These are phyloP conservation scores for Sicus ferrugineus DNA, from an alignment of 2,888 invertebrate species.

Conservation along the genomic window DNA sequence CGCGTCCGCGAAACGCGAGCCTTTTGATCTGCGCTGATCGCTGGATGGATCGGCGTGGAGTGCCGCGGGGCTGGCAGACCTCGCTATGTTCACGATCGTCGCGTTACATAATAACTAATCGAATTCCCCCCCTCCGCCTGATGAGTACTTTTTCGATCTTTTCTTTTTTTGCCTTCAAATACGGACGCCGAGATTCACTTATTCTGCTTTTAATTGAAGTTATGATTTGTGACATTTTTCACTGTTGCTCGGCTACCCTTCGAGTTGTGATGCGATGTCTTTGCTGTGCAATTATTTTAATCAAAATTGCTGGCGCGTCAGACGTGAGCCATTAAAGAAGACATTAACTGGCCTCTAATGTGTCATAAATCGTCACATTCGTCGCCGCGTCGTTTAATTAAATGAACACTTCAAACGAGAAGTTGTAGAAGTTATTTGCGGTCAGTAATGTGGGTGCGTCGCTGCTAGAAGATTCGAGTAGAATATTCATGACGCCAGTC, in stretches of 20 bases:
- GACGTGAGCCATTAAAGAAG: conserved; percentile 51
- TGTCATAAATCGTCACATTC: conserved; percentile 47
- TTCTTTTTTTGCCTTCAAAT: conserved; percentile 1
- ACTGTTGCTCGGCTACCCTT: background rate
- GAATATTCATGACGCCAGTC: conserved; percentile 29
- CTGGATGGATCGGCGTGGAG: background rate
- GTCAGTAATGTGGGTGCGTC: conserved; percentile 11
- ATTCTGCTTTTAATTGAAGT: conserved; percentile 17
- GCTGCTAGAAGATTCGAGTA: background rate
- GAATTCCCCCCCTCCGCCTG: background rate
- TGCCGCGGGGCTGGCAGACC: background rate
- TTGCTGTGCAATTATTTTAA: conserved; percentile 54
- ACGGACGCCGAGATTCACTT: background rate
- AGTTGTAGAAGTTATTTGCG: conserved; percentile 19
- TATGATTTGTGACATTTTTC: conserved; percentile 18
- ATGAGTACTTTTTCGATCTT: background rate
- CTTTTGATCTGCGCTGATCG: conserved; percentile 7
- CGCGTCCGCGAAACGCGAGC: conserved; percentile 50
- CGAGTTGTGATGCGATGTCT: background rate
- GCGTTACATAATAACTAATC: background rate
- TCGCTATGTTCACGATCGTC: background rate
- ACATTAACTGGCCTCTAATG: conserved; percentile 44
- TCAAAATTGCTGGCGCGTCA: conserved; percentile 55
- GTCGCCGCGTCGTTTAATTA: conserved; percentile 46
- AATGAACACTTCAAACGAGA: conserved; percentile 45